Percentiles rank a stretch among this genome's conserved stretches.
phyloP scores from a whole-genome alignment of 2,888 invertebrate genomes.

The Hofmannophila pseudospretella region DNA sequence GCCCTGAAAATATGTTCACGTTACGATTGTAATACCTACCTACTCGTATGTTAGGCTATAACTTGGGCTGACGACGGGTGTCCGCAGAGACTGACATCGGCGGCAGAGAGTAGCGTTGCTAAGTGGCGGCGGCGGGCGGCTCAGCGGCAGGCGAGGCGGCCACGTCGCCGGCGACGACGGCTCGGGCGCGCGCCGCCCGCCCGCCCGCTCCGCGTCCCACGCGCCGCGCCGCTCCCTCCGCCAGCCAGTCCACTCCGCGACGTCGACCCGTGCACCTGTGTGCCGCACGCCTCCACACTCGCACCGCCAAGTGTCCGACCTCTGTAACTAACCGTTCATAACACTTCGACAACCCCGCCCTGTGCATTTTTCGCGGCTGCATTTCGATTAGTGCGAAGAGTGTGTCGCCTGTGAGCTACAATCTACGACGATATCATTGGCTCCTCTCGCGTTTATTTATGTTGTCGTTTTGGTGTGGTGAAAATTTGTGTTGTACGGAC shows the following conservation, averaged over 20 bases:
- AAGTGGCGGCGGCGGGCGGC: conserved; percentile 32
- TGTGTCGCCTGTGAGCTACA: conserved; percentile 49
- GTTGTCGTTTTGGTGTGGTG: conserved; percentile 77
- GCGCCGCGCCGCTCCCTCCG: conserved; percentile 21
- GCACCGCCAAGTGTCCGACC: conserved; percentile 64
- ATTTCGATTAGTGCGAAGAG: conserved; percentile 65
- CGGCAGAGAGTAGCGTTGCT: conserved; percentile 16
- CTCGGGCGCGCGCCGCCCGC: conserved; percentile 21
- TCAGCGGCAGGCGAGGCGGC: conserved; percentile 33
- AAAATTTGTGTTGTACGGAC: conserved; percentile 75
- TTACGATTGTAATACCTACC: no score
- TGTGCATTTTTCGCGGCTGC: conserved; percentile 69
- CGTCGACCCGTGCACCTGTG: conserved; percentile 51
- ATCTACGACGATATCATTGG: conserved; percentile 46
- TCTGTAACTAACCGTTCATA: conserved; percentile 70
- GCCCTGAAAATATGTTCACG: no score
- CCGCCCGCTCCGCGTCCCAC: conserved; percentile 20
- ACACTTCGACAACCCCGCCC: conserved; percentile 75
- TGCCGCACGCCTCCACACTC: conserved; percentile 35
- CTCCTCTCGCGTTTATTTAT: conserved; percentile 71
- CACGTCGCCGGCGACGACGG: conserved; percentile 52
- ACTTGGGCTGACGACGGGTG: not conserved
- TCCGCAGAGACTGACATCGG: not conserved
- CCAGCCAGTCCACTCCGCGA: conserved; percentile 60
- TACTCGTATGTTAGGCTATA: no score